Evolutionary conservation across 2,888 invertebrate species (phyloP), one percentile per base, ranked within the genome.

Genomic region (Malacosoma neustria): DNA sequence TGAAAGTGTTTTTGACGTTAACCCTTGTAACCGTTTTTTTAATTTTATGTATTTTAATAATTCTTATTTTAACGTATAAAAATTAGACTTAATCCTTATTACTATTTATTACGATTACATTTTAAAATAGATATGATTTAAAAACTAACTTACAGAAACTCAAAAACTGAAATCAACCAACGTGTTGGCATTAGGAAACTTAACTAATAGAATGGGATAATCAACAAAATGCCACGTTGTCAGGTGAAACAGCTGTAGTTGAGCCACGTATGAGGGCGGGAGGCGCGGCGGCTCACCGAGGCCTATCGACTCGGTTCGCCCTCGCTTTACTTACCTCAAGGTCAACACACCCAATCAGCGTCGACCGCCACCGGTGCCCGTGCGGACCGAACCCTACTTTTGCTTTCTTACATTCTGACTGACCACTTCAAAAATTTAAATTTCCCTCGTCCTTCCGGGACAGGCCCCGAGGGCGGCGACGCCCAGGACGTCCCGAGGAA

Each of bases 161-260:
- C n/a, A 40, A 46, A 38, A 41, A 40, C 30, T 36, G 35, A 30
- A 43, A 41, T 38, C 51, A n/a, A n/a, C n/a, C n/a, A n/a, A n/a
- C n/a, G n/a, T n/a, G n/a, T n/a, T n/a, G n/a, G n/a, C n/a, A n/a
- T n/a, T n/a, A n/a, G n/a, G n/a, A n/a, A n/a, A n/a, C n/a, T n/a
- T n/a, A n/a, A n/a, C 22, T 22, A 22, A 31, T 14, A 31, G 36
- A 34, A 34, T 13, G 12, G 14, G 34, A 42, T 38, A 46, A 37
- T 14, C 46, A 46, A 47, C 40, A 42, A 58, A 54, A 54, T 42
- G 67, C 59, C 62, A 67, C 65, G 72, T 72, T 72, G 70, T 69
- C 59, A 70, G 67, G 59, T 61, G 58, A 62, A 80, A 77, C 82
- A 84, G 81, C 80, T 84, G 84, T 82, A 71, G 62, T 73, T 73